These are phyloP conservation scores for Lathronympha strigana DNA, from an alignment of 2,888 invertebrate genomes.

Conservation along the genomic window DNA sequence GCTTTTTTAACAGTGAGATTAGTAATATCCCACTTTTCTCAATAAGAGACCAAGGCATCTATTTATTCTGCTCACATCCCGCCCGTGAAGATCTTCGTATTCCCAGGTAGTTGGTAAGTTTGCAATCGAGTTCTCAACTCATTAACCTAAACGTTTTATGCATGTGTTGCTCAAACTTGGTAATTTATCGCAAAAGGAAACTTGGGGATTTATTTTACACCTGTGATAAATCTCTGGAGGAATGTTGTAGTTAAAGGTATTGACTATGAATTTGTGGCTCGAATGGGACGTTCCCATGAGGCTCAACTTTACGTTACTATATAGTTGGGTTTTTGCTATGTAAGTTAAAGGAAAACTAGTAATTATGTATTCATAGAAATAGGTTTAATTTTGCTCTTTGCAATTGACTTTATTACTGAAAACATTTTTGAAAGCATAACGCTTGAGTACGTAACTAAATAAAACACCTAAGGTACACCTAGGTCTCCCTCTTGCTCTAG, in stretches of 20 bases:
- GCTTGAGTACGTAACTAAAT: too few species aligned
- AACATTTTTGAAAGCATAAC: too few species aligned
- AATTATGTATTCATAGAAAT: too few species aligned
- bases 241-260: neutral
- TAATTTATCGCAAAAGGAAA: slow-evolving; percentile 33
- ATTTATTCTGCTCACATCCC: too few species aligned
- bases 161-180: slow-evolving; percentile 25
- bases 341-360: neutral
- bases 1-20: too few species aligned
- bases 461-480: too few species aligned
- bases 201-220: slow-evolving; percentile 14
- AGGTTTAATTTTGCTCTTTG: too few species aligned
- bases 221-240: slow-evolving; percentile 5
- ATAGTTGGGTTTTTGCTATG: too few species aligned
- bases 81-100: neutral
- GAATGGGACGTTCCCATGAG: neutral
- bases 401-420: too few species aligned
- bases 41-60: too few species aligned
- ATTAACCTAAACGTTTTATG: slow-evolving; percentile 32
- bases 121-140: slow-evolving; percentile 23
- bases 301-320: neutral
- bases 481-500: too few species aligned
- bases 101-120: slow-evolving; percentile 28
- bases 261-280: slow-evolving; percentile 1
- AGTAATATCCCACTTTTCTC: too few species aligned